Evolutionary conservation across 2,113 vertebrate genomes (phyloP), one percentile per base, ranked within the genome.

Genomic region (Clupea harengus): DNA sequence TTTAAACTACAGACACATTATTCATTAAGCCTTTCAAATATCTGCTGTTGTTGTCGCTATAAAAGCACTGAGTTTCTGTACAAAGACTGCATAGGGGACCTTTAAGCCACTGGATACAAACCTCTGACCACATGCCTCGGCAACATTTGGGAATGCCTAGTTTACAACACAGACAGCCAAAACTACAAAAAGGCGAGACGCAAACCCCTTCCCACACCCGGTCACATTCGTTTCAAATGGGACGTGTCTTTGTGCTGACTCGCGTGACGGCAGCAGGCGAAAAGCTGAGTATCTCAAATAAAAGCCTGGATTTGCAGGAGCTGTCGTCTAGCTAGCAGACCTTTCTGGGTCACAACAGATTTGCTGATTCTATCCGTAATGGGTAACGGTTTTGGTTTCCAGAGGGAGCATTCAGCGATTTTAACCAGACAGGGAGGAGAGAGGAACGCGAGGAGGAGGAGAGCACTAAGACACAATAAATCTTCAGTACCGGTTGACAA

Each of bases 341-440:
- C 54, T 85, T 54, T 75, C 45, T 52, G 45, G 81, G 84, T 85
- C 15, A 88, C 67, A 83, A 25, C 52, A 81, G 84, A 45, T 88
- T 86, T 88, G 84, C 88, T 90, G 89, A 92, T 87, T 89, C 82
- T 1, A 89, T 89, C 85, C 84, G 57, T 84, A 80, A 25, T 25
- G 7, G 32, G 10, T 49, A 84, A 10, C 52, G 86, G n/a, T 86
- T 84, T 39, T 87, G 85, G 85, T 86, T 44, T n/a, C 49, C 84
- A 78, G 32, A 86, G 81, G 81, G 47, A 49, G 89, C 82, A 57
- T 88, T 90, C 78, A 87, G 52, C 84, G 86, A 88, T 88, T 82
- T 60, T 82, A 88, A 86, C 13, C 25, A 78, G 52, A 39, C 39
- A 39, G 39, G 39, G 39, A 39, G 39, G 39, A 39, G 2, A 39